Base-by-base conservation (phyloP, 2,888 invertebrate genomes). In the Aspidapion aeneum region DNA sequence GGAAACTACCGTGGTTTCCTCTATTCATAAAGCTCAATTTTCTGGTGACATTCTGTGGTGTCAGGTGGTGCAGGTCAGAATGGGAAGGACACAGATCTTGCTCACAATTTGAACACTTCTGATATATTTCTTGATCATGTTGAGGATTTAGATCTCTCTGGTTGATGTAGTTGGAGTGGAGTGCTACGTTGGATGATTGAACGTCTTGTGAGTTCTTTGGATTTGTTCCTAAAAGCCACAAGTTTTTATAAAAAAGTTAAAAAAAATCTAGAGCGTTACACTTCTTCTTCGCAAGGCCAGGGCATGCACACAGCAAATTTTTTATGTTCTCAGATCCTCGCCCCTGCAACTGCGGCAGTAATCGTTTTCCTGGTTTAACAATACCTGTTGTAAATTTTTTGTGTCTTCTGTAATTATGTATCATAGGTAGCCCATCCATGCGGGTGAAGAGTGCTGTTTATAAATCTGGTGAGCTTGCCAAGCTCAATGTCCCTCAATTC, bases 361-460 rank as follows among this genome's bases (percentile, higher is more conserved):
- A n/a, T n/a, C n/a, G n/a, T n/a, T n/a, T n/a, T n/a, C n/a, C n/a
- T n/a, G n/a, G n/a, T n/a, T n/a, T n/a, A n/a, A n/a, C n/a, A 51
- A 64, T 65, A 75, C 75, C 72, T 68, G 73, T 69, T 69, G 69
- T 64, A 57, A 67, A 68, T 64, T 80, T 79, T 69, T 77, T 73
- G 65, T 78, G 78, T 66, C 82, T 71, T 61, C 82, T 72, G 69
- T 82, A 82, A 70, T 82, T 82, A 65, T 82, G 82, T 50, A 82
- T 78, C 18, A 82, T 82, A 60, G 85, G 85, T 68, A 84, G 75
- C 64, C 84, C 85, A 69, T 80, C 80, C 52, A 80, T 79, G 67
- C 79, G 79, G 21, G 80, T 80, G 71, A 85, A 85, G 52, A 85
- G 78, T 7, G 85, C n/a, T n/a, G n/a, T n/a, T n/a, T n/a, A n/a